These are phyloP conservation scores for Lepetodrilus schrolli DNA, from an alignment of 2,888 invertebrate genomes.

Conservation along the genomic window DNA sequence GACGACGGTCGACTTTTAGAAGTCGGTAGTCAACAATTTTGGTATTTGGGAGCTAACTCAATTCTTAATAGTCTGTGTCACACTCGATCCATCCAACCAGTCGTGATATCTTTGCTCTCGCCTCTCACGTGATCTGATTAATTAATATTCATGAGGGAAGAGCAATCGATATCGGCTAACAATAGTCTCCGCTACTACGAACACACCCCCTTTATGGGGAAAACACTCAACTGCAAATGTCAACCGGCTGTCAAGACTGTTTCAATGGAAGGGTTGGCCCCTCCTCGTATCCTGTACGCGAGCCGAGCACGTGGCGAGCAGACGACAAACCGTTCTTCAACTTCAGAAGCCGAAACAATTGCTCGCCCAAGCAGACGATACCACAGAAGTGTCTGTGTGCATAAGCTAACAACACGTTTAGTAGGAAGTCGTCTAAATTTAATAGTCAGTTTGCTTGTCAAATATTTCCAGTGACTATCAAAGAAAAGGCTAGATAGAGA, in stretches of 20 bases:
- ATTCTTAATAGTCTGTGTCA: slow-evolving; percentile 31
- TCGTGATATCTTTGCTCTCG: slow-evolving; percentile 20
- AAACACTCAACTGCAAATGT: slow-evolving; percentile 17
- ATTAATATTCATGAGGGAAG: slow-evolving; percentile 27
- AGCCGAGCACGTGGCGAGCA: background rate
- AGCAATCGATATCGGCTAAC: slow-evolving; percentile 18
- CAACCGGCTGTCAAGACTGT: slow-evolving; percentile 8
- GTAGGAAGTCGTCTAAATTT: slow-evolving; percentile 14
- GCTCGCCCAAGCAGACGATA: no score
- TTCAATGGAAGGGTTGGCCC: background rate
- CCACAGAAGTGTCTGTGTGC: slow-evolving; percentile 17
- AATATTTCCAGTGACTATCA: slow-evolving; percentile 19
- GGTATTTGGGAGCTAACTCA: slow-evolving; percentile 22
- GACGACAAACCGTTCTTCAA: no score
- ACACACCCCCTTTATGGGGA: slow-evolving; percentile 18
- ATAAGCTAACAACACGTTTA: background rate
- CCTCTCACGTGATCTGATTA: slow-evolving; percentile 25
- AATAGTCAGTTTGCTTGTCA: slow-evolving; percentile 1
- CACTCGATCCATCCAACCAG: slow-evolving; percentile 22
- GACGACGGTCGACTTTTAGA: slow-evolving; percentile 18
- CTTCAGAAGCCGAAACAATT: no score
- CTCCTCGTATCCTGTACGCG: slow-evolving; percentile 9
- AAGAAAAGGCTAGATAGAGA: no score
- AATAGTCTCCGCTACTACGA: background rate
- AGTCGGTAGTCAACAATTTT: slow-evolving; percentile 28